Evolutionary conservation across 2,888 invertebrate species (phyloP).

Genomic region (Cheilosia scutellata): DNA sequence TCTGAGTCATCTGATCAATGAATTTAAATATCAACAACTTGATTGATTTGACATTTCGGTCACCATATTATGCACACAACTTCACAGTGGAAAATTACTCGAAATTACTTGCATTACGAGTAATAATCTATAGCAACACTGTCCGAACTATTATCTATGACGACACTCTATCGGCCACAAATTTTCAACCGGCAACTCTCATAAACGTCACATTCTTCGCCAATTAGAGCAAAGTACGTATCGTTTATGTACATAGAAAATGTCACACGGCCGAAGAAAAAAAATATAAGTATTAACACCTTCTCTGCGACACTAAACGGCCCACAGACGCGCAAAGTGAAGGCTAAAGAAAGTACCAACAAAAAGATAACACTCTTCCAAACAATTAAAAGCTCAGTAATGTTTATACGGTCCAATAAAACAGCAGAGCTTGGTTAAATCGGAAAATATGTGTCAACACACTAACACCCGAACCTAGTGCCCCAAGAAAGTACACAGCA

Average conservation of each 20-base stretch:
- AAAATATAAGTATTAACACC: constrained; percentile 40
- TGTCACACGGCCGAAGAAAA: constrained; percentile 12
- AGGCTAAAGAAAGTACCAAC: constrained; percentile 21
- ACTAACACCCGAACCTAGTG: constrained; percentile 41
- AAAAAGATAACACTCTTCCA: constrained; percentile 36
- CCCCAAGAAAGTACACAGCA: constrained; percentile 48
- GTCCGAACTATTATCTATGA: constrained; percentile 30
- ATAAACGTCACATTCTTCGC: constrained; percentile 32
- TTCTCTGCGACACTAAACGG: constrained; percentile 13
- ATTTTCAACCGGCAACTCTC: constrained; percentile 32
- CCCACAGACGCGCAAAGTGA: constrained; percentile 16
- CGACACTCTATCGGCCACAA: constrained; percentile 7
- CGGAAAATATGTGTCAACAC: constrained; percentile 66
- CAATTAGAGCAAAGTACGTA: constrained; percentile 7
- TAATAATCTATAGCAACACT: constrained; percentile 37
- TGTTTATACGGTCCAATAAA: constrained; percentile 18
- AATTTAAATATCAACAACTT: constrained; percentile 22
- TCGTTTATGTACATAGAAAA: neutral
- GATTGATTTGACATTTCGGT: constrained; percentile 23
- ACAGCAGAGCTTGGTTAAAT: constrained; percentile 30
- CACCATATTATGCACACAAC: constrained; percentile 25
- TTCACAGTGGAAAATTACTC: constrained; percentile 8
- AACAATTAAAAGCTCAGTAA: constrained; percentile 62
- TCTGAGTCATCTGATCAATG: constrained; percentile 58
- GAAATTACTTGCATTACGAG: neutral